Base-by-base conservation (phyloP, 2,797 vertebrate species). In the Hipposideros larvatus region DNA sequence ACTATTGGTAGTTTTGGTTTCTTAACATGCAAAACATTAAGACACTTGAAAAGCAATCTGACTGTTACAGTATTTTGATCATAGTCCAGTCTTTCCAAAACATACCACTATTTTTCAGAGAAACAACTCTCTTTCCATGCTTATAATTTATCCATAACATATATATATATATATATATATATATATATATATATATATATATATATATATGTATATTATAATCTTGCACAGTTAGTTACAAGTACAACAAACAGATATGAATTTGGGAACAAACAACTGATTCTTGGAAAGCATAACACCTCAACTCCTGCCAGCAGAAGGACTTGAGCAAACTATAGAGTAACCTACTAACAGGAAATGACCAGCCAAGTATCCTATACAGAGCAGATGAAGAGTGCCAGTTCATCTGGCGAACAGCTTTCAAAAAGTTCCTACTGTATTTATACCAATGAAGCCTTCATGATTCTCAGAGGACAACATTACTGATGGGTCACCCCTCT, bases 11-110 rank as follows among this genome's bases (percentile, higher is more conserved):
- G 31, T 59, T 95, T 91, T 10, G 15, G 16, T 88, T 66, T 90
- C 43, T 85, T 37, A 94, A 65, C 28, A n/a, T 74, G 19, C 48
- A 91, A 71, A 93, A 66, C 28, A 57, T 48, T 82, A 55, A 75
- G 15, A 91, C 14, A 79, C 31, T 80, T 91, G 48, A 96, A 85
- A 96, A 95, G 66, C 34, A 79, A 70, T 96, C 22, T 53, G 24
- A 94, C 53, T 77, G 24, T 90, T 96, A 61, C 21, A 55, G 41
- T n/a, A 86, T 94, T 93, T 92, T 48, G 68, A 63, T 94, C 57
- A 57, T 13, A 66, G 13, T 75, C 19, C 26, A 61, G 15, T 91
- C 82, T 95, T 97, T 92, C 73, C 31, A 88, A 95, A 57, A 41
- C 1, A 70, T 74, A 66, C 68, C 11, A n/a, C 53, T 82, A 66